Conservation (phyloP, 2,113 vertebrate species). For the Hiodon tergisus region DNA sequence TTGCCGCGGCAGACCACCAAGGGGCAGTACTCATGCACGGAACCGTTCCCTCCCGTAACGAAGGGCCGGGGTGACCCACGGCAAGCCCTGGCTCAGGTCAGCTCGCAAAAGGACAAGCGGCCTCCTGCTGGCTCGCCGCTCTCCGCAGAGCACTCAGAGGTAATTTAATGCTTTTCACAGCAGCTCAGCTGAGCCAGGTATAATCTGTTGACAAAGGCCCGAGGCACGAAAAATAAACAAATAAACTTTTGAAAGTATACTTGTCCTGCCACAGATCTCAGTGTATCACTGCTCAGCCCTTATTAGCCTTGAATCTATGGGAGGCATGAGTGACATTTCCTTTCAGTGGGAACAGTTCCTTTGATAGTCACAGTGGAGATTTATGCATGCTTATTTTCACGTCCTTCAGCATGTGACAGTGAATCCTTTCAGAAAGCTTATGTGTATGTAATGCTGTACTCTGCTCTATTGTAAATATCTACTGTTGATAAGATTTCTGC, state of each 20-base stretch:
- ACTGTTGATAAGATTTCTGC: background rate
- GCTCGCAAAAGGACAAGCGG: constrained; percentile 2
- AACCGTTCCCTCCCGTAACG: too few species aligned
- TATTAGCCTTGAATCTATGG: constrained; percentile 14
- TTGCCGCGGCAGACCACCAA: background rate
- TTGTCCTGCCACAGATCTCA: background rate
- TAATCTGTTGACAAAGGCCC: constrained; percentile 35
- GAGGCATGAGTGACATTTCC: background rate
- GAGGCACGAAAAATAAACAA: constrained; percentile 22
- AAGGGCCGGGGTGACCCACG: background rate
- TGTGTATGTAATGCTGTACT: background rate
- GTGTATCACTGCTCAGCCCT: background rate
- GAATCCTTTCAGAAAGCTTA: too few species aligned
- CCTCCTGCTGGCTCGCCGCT: constrained; percentile 7
- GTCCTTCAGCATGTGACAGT: too few species aligned
- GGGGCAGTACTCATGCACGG: background rate
- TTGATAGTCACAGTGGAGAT: background rate
- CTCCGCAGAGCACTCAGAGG: constrained; percentile 19
- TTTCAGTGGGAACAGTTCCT: background rate
- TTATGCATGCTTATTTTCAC: too few species aligned
- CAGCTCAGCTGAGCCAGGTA: constrained; percentile 30
- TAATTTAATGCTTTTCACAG: constrained; percentile 50
- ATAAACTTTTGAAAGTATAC: constrained; percentile 1
- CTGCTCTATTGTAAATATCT: background rate
- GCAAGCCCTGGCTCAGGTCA: constrained; percentile 17